phyloP scores from a whole-genome alignment of 2,113 vertebrate genomes.

The Kryptolebias marmoratus region DNA sequence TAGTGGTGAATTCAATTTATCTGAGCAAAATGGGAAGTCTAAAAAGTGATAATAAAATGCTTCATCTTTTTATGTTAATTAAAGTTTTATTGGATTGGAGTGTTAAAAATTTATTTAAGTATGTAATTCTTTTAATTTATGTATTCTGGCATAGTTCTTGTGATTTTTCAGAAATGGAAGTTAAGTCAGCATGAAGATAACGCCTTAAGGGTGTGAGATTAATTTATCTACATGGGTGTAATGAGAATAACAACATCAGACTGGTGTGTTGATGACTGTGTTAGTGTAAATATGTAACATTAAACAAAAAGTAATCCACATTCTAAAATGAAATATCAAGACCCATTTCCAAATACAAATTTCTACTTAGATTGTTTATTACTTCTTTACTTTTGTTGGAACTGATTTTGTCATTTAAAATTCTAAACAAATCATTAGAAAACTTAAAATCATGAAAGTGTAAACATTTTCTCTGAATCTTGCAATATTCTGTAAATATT shows the following conservation, averaged over 20 bases:
- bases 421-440: not conserved
- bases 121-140: conserved; percentile 42
- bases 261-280: conserved; percentile 40
- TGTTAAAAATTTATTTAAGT: conserved; percentile 50
- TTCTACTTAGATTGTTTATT: not conserved
- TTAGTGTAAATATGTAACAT: conserved; percentile 29
- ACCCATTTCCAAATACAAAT: not conserved
- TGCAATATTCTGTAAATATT: conserved; percentile 1
- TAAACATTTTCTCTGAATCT: conserved; percentile 18
- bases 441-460: conserved; percentile 11
- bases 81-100: conserved; percentile 43
- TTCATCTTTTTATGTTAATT: conserved; percentile 25
- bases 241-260: conserved; percentile 50
- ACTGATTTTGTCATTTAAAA: not conserved
- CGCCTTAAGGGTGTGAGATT: conserved; percentile 50
- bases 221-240: conserved; percentile 36
- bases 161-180: conserved; percentile 47
- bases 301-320: too few species aligned
- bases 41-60: too few species aligned
- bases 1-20: too few species aligned
- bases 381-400: not conserved
- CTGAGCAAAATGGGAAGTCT: too few species aligned
- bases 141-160: conserved; percentile 46
- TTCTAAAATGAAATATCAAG: not conserved
- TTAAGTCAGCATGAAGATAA: conserved; percentile 60